Evolutionary conservation across 2,888 invertebrate species (phyloP).

Genomic region (Sarcophaga variegata): DNA sequence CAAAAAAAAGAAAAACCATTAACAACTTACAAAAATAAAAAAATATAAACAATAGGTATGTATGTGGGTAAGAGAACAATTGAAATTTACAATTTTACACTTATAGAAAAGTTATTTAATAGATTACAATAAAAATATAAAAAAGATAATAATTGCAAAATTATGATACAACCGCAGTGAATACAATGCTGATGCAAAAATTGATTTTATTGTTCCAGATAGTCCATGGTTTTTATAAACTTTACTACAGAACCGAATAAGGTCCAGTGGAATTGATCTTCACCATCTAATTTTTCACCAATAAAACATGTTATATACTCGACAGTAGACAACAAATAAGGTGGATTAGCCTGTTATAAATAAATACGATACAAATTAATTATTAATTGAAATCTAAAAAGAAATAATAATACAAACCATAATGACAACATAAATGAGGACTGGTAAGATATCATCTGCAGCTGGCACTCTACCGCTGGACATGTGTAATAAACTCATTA

Average conservation of each 20-base stretch:
- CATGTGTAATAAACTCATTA: conserved; percentile 95
- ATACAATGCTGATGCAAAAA: conserved; percentile 2
- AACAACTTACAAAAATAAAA: too few species aligned
- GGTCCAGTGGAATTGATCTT: conserved; percentile 99
- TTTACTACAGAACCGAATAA: conserved; percentile 98
- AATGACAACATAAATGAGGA: conserved; percentile 97
- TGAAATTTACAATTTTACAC: conserved; percentile 34
- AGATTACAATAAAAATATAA: conserved; percentile 43
- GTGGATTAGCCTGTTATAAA: conserved; percentile 92
- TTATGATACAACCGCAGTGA: conserved; percentile 15
- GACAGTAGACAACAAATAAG: conserved; percentile 95
- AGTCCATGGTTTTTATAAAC: conserved; percentile 97
- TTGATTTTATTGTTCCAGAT: conserved; percentile 72
- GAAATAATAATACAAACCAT: conserved; percentile 84
- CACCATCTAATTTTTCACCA: conserved; percentile 90
- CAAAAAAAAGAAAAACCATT: neutral
- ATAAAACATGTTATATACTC: conserved; percentile 98
- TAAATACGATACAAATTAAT: conserved; percentile 3
- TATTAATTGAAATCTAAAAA: neutral
- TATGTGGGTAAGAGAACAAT: conserved; percentile 1
- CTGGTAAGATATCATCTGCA: conserved; percentile 97
- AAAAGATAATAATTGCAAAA: conserved; percentile 9
- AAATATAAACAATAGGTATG: too few species aligned
- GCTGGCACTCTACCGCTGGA: conserved; percentile 91
- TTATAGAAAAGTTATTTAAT: conserved; percentile 7